These are phyloP conservation scores for Protaetia brevitarsis DNA, from an alignment of 1,140 invertebrate genomes.

Conservation along the genomic window DNA sequence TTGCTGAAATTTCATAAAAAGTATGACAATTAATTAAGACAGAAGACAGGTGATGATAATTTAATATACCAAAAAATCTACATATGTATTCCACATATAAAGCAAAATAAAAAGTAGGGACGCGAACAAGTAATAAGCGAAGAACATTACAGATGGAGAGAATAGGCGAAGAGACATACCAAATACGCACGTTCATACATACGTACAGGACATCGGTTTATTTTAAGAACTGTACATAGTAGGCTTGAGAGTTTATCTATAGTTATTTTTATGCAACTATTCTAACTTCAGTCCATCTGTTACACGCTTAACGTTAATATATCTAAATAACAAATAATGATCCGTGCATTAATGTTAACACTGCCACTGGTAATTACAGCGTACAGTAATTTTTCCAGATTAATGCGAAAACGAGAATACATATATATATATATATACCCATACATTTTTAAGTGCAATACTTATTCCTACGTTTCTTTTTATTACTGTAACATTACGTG, in stretches of 20 bases:
- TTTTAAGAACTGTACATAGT: constrained; percentile 33
- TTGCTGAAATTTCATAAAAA: constrained; percentile 51
- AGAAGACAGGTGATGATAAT: no score
- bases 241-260: constrained; percentile 34
- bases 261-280: constrained; percentile 37
- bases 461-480: constrained; percentile 3
- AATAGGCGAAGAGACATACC: not conserved
- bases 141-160: constrained; percentile 23
- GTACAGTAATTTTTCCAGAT: not conserved
- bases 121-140: not conserved
- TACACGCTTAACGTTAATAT: constrained; percentile 22
- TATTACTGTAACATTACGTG: not conserved
- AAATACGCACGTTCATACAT: no score
- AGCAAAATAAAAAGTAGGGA: constrained; percentile 22
- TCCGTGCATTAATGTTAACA: no score
- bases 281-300: constrained; percentile 31
- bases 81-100: constrained; percentile 18
- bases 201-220: constrained; percentile 30
- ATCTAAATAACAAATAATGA: constrained; percentile 9
- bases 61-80: no score
- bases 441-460: not conserved
- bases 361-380: no score
- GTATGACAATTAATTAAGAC: not conserved
- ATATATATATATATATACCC: not conserved
- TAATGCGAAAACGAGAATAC: not conserved